Percentiles rank a stretch among this genome's conserved stretches.
These are phyloP conservation scores for Neoaliturus tenellus DNA, from an alignment of 2,888 invertebrate genomes.

Conservation along the genomic window DNA sequence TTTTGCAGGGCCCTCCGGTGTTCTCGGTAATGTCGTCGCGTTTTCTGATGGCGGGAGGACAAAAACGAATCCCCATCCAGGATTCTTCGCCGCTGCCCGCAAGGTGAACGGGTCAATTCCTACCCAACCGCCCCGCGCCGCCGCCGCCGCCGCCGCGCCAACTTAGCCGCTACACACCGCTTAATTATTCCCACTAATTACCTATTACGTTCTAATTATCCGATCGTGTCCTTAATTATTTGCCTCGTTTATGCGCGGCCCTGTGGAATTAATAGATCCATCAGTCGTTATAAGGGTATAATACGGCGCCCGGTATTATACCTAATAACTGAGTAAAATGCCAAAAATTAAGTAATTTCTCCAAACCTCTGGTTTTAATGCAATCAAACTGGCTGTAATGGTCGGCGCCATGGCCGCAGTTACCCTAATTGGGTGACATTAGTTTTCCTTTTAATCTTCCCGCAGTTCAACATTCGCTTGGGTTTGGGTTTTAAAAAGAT, in stretches of 20 bases:
- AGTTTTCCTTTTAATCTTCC: background rate
- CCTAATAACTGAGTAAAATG: background rate
- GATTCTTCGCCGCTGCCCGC: background rate
- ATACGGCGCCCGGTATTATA: background rate
- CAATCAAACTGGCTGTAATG: background rate
- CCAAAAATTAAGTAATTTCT: conserved; percentile 43
- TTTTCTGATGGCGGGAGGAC: background rate
- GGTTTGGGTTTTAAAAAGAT: background rate
- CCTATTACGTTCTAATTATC: conserved; percentile 32
- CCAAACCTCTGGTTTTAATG: background rate
- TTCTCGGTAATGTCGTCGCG: background rate
- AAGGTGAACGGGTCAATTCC: conserved; percentile 18
- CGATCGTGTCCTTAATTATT: conserved; percentile 6
- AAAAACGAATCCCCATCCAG: background rate
- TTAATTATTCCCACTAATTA: conserved; percentile 26
- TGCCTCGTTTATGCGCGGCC: conserved; percentile 7
- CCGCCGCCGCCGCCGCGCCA: background rate
- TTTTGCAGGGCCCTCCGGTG: background rate
- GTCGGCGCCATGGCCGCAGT: background rate
- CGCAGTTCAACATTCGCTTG: background rate
- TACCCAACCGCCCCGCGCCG: background rate
- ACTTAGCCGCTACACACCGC: conserved; percentile 1
- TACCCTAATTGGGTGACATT: conserved; percentile 3
- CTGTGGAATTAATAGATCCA: conserved; percentile 19
- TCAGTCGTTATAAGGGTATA: conserved; percentile 29